Evolutionary conservation across 2,888 invertebrate genomes (phyloP).

Genomic region (Hemithea aestivaria): DNA sequence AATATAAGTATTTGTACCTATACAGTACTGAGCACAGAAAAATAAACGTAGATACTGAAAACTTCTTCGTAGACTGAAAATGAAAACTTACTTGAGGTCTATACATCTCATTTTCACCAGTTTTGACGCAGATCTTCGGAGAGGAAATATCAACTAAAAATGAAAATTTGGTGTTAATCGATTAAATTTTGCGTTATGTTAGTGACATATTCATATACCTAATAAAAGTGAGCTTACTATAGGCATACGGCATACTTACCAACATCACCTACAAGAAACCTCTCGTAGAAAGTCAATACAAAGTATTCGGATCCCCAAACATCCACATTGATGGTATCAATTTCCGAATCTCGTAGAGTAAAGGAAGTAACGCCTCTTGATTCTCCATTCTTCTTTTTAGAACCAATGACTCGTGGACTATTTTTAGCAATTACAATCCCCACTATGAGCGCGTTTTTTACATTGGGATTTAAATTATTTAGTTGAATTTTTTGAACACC

Average conservation of each 20-base stretch:
- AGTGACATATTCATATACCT: no score
- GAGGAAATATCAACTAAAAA: slow-evolving; percentile 83
- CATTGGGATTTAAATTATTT: slow-evolving; percentile 62
- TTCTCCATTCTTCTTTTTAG: slow-evolving; percentile 72
- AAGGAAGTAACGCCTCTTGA: slow-evolving; percentile 86
- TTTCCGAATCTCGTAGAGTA: slow-evolving; percentile 85
- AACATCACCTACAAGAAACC: slow-evolving; percentile 84
- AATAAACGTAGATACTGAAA: no score
- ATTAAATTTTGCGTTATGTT: neutral
- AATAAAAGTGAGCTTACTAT: no score
- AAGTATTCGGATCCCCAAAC: slow-evolving; percentile 85
- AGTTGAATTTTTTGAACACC: slow-evolving; percentile 63
- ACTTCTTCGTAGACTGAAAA: neutral
- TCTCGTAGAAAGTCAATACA: slow-evolving; percentile 80
- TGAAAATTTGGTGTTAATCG: slow-evolving; percentile 7
- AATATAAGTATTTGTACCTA: no score
- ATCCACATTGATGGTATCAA: slow-evolving; percentile 86
- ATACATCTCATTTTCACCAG: slow-evolving; percentile 79
- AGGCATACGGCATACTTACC: no score
- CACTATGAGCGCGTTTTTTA: slow-evolving; percentile 68
- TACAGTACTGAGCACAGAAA: no score
- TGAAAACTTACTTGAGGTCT: slow-evolving; percentile 76
- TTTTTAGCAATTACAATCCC: slow-evolving; percentile 83
- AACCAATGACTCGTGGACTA: slow-evolving; percentile 72
- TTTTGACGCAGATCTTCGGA: slow-evolving; percentile 80